Conservation (phyloP, 2,797 vertebrate species). For the Bovichtus variegatus region DNA sequence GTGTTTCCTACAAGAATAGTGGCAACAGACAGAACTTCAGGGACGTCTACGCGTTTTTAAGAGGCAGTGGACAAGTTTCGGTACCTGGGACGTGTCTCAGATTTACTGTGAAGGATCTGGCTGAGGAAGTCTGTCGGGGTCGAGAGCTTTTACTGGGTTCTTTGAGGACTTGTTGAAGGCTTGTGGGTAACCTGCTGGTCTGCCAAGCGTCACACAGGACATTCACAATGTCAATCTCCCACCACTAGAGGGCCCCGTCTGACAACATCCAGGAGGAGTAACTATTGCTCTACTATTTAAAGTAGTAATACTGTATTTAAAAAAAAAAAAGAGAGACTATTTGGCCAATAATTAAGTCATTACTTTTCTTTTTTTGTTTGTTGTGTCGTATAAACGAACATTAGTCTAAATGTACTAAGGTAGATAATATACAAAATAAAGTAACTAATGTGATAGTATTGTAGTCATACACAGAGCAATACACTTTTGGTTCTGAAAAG, state of each 20-base stretch:
- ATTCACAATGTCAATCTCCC: not conserved
- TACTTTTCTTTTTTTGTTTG: not conserved
- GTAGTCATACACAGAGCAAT: not conserved
- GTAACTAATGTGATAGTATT: not conserved
- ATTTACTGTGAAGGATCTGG: not conserved
- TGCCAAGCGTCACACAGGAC: not conserved
- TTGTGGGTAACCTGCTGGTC: not conserved
- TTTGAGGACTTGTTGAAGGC: not conserved
- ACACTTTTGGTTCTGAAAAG: not conserved
- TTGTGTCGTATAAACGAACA: not conserved
- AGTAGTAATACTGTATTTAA: not conserved
- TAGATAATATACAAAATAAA: slow-evolving; percentile 4
- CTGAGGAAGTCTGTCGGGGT: not conserved
- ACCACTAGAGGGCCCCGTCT: slow-evolving; percentile 58
- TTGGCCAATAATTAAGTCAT: not conserved
- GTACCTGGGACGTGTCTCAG: not conserved
- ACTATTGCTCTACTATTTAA: not conserved
- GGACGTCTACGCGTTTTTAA: not conserved
- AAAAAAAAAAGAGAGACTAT: too few relatives aligned
- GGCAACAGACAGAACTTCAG: not conserved
- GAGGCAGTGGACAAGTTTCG: not conserved
- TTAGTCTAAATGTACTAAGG: not conserved
- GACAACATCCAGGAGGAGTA: slow-evolving; percentile 7
- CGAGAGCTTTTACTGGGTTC: not conserved
- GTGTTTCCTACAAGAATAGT: not conserved